Evolutionary conservation across 2,113 vertebrate species (phyloP).

Genomic region (Pteruthius melanotis): DNA sequence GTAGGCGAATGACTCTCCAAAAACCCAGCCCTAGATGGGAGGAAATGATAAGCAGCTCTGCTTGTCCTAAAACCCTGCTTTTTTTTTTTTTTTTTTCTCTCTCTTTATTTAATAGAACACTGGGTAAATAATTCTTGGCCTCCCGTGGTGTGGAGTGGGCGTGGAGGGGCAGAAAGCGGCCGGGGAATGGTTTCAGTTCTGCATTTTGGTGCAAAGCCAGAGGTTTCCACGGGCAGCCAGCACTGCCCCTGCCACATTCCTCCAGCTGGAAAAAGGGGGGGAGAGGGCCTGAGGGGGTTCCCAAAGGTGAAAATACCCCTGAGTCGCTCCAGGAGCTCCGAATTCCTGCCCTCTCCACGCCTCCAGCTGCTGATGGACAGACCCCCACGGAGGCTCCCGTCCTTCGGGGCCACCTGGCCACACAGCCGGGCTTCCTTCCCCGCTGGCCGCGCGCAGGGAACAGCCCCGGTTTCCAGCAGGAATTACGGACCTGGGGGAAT

Average conservation of each 20-base stretch:
- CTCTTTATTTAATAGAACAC: not conserved
- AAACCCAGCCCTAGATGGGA: slow-evolving; percentile 20
- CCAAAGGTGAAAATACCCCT: not conserved
- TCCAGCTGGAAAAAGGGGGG: too few relatives aligned
- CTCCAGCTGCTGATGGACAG: not conserved
- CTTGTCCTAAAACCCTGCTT: not conserved
- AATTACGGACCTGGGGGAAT: rapidly evolving
- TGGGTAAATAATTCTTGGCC: slow-evolving; percentile 17
- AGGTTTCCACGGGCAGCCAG: not conserved
- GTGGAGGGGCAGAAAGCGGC: not conserved
- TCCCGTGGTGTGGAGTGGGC: not conserved
- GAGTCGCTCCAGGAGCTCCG: not conserved
- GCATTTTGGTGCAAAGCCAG: not conserved
- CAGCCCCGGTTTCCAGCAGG: not conserved
- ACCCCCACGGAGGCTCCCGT: rapidly evolving
- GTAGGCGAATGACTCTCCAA: not conserved
- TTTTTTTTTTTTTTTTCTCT: not conserved
- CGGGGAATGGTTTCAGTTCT: not conserved
- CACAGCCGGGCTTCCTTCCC: not conserved
- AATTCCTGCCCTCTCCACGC: not conserved
- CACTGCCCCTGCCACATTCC: not conserved
- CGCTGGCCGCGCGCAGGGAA: rapidly evolving
- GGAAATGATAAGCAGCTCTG: not conserved
- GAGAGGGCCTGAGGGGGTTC: not conserved
- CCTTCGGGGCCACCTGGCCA: rapidly evolving